Conservation (phyloP, 2,113 vertebrate species). For the Jaculus jaculus region DNA sequence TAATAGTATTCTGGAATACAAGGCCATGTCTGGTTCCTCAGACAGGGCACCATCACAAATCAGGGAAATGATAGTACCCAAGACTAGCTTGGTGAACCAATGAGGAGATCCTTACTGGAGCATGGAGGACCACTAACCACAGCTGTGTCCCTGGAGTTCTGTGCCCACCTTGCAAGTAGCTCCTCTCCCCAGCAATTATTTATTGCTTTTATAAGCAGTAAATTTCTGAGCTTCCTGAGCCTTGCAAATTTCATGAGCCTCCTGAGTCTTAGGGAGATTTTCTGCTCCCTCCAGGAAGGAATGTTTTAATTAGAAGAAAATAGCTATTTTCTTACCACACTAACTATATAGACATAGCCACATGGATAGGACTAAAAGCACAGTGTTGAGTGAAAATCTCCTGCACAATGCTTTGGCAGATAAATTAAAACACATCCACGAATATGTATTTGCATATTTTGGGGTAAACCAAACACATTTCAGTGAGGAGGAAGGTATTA, state of each 20-base stretch:
- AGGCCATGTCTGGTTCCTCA: no score
- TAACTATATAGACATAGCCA: neutral
- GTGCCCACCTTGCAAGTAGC: neutral
- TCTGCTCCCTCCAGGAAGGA: neutral
- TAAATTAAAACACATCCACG: slow-evolving; percentile 17
- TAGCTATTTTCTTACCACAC: neutral
- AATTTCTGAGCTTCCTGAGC: neutral
- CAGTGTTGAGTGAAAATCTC: neutral
- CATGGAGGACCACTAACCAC: neutral
- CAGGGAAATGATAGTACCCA: no score
- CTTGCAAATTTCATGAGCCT: neutral
- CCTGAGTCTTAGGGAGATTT: neutral
- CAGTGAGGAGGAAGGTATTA: neutral
- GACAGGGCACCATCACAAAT: no score
- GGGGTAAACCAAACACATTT: neutral
- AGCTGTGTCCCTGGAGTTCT: neutral
- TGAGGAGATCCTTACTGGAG: no score
- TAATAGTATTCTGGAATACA: neutral
- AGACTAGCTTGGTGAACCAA: no score
- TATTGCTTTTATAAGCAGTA: no score
- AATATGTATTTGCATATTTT: neutral
- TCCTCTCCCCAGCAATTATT: neutral
- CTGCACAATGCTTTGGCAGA: neutral
- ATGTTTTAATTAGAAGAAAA: neutral
- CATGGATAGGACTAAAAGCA: neutral